Evolutionary conservation across 2,797 vertebrate genomes (phyloP).

Genomic region (Anguilla pacifica): DNA sequence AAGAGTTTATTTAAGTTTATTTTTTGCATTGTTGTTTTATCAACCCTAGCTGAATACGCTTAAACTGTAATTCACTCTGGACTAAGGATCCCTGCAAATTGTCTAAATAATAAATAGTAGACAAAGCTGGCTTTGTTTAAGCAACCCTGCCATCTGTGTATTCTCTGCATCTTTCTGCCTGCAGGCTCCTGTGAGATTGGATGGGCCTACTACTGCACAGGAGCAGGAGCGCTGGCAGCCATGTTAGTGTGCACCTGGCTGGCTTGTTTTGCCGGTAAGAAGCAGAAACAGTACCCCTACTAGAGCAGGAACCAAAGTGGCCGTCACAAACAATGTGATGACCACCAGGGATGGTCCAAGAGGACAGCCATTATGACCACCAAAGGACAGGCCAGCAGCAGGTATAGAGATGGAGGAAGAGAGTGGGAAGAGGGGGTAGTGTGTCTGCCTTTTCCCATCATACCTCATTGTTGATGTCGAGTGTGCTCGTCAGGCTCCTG

Average conservation of each 20-base stretch:
- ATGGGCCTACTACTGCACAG: conserved; percentile 81
- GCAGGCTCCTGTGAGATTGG: conserved; percentile 76
- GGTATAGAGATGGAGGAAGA: not conserved
- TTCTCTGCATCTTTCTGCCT: conserved; percentile 21
- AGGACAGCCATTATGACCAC: not conserved
- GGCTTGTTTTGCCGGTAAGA: conserved; percentile 80
- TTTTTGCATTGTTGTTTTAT: no score
- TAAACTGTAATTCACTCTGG: no score
- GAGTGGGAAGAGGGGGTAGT: not conserved
- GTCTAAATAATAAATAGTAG: not conserved
- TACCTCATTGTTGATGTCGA: not conserved
- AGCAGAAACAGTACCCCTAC: conserved; percentile 82
- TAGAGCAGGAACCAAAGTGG: conserved; percentile 48
- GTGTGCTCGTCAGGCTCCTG: not conserved
- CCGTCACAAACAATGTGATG: fast-evolving
- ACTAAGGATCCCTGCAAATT: no score
- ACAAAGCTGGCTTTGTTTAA: not conserved
- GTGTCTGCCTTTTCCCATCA: conserved; percentile 13
- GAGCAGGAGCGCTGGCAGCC: conserved; percentile 66
- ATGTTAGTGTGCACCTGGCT: conserved; percentile 79
- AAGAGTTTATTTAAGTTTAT: no score
- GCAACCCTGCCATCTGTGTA: not conserved
- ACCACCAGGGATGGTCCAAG: not conserved
- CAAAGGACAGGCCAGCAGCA: not conserved
- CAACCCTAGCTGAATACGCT: no score